phyloP scores from a whole-genome alignment of 2,888 invertebrate genomes.

The Lissonota sp. region DNA sequence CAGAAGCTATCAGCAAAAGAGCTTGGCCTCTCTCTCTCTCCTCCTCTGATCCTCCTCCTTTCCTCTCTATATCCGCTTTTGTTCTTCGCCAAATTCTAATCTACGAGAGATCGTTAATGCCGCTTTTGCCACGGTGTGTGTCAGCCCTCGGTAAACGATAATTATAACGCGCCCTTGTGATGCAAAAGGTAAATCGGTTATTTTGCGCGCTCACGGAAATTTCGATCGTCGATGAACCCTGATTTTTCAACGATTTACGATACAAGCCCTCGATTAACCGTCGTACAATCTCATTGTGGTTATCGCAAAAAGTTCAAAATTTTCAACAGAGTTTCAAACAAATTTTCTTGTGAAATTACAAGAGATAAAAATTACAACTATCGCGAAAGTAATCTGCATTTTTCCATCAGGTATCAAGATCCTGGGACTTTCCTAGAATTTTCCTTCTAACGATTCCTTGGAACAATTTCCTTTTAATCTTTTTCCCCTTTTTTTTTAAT shows the following conservation, averaged over 20 bases:
- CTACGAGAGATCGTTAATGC: conserved; percentile 53
- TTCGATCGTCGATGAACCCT: conserved; percentile 27
- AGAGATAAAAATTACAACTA: too few relatives aligned
- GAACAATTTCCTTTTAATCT: too few relatives aligned
- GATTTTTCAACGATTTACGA: conserved; percentile 30
- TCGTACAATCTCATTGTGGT: background rate
- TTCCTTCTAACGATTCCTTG: too few relatives aligned
- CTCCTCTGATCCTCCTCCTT: background rate
- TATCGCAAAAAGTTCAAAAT: background rate
- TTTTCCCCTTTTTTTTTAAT: too few relatives aligned
- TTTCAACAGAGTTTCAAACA: background rate
- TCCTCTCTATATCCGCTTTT: conserved; percentile 21
- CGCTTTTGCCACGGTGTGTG: conserved; percentile 40
- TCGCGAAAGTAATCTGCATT: too few relatives aligned
- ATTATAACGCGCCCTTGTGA: conserved; percentile 47
- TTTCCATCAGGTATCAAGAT: too few relatives aligned
- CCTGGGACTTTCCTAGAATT: too few relatives aligned
- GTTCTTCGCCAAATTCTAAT: conserved; percentile 59
- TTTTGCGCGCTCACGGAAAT: conserved; percentile 32
- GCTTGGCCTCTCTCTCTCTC: too few relatives aligned
- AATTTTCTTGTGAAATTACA: too few relatives aligned
- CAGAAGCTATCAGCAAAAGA: too few relatives aligned
- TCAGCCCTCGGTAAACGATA: conserved; percentile 51
- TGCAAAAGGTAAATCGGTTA: conserved; percentile 46
- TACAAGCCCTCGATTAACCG: too few relatives aligned